phyloP scores from a whole-genome alignment of 1,140 invertebrate genomes.

The Brachionus koreanus region DNA sequence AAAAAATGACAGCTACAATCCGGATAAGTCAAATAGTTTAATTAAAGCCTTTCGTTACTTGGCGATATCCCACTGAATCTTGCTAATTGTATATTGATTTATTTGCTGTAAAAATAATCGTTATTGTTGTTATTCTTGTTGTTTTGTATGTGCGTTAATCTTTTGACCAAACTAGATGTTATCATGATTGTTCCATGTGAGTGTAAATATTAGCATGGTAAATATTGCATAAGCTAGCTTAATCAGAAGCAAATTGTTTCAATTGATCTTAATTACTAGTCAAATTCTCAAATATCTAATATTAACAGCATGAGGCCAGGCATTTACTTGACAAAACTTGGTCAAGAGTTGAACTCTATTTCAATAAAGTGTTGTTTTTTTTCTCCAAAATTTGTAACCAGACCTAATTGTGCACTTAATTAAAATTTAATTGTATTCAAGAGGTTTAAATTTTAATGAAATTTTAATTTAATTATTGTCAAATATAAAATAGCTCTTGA shows the following conservation, averaged over 20 bases:
- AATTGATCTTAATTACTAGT: background rate
- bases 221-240: conserved; percentile 1
- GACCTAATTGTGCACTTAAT: conserved; percentile 28
- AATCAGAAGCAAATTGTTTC: background rate
- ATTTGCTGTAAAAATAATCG: conserved; percentile 1
- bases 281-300: background rate
- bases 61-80: conserved; percentile 18
- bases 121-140: background rate
- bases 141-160: background rate
- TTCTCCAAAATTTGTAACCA: background rate
- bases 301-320: background rate
- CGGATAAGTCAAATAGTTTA: conserved; percentile 30
- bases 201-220: background rate
- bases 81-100: conserved; percentile 30
- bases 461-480: conserved; percentile 3
- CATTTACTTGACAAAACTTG: background rate
- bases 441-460: background rate
- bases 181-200: conserved; percentile 22
- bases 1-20: conserved; percentile 7
- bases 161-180: conserved; percentile 25
- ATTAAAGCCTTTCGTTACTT: background rate
- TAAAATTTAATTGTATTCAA: background rate
- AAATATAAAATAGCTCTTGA: background rate
- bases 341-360: background rate
- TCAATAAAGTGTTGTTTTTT: background rate